Conservation (phyloP, 2,888 invertebrate species). For the Drosophila anomelani region DNA sequence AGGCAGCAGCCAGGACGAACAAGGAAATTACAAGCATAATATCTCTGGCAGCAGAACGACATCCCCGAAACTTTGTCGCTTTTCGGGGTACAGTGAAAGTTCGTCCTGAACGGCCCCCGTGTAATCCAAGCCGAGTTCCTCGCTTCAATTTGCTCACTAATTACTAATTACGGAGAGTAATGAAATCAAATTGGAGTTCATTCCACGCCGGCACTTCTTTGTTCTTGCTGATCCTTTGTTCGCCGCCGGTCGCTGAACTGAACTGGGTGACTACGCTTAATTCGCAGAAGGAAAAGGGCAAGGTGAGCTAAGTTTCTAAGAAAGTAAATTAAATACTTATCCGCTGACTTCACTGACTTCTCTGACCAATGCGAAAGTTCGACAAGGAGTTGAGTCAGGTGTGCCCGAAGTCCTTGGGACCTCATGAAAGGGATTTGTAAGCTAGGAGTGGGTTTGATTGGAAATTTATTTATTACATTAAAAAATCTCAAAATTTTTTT, state of each 20-base stretch:
- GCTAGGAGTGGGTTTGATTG: not conserved
- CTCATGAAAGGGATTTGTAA: not conserved
- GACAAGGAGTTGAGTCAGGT: not conserved
- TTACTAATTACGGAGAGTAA: slow-evolving; percentile 40
- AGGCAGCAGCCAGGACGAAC: slow-evolving; percentile 19
- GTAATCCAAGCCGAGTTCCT: slow-evolving; percentile 7
- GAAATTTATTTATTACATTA: no score
- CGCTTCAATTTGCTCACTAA: slow-evolving; percentile 31
- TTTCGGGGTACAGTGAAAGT: slow-evolving; percentile 31
- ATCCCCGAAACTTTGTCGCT: slow-evolving; percentile 31
- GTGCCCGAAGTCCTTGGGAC: not conserved
- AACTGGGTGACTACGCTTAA: not conserved
- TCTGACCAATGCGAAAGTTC: not conserved
- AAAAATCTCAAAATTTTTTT: no score
- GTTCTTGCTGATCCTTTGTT: slow-evolving; percentile 15
- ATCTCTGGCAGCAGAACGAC: slow-evolving; percentile 18
- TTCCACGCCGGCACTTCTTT: slow-evolving; percentile 28
- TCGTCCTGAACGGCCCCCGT: slow-evolving; percentile 1
- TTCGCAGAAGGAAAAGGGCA: not conserved
- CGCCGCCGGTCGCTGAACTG: slow-evolving; percentile 16
- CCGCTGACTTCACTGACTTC: not conserved
- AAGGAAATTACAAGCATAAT: slow-evolving; percentile 65
- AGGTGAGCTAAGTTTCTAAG: not conserved
- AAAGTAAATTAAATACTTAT: slow-evolving; percentile 12
- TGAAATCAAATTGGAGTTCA: slow-evolving; percentile 34